phyloP scores from a whole-genome alignment of 2,113 vertebrate species.

The Silurus glanis region DNA sequence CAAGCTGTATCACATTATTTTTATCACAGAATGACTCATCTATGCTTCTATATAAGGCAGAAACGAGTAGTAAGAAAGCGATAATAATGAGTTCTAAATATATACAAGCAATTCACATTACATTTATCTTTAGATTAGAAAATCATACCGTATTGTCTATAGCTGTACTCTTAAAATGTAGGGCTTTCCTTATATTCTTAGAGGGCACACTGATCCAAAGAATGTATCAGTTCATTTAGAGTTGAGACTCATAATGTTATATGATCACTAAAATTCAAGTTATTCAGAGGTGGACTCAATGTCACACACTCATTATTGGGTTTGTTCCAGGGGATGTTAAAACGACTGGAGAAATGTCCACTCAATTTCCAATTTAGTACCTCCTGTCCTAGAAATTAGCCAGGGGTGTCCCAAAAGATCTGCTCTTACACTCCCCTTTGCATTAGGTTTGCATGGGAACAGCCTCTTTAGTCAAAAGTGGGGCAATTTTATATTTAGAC shows the following conservation, averaged over 20 bases:
- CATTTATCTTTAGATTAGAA: constrained; percentile 26
- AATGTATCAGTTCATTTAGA: not conserved
- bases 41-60: not conserved
- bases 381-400: constrained; percentile 81
- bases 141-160: too few species aligned
- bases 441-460: constrained; percentile 64
- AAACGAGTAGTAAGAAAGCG: not conserved
- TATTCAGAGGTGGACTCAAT: constrained; percentile 57
- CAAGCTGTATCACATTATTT: not conserved
- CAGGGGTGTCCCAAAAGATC: constrained; percentile 70
- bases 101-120: not conserved
- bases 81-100: not conserved
- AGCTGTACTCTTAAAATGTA: constrained; percentile 9
- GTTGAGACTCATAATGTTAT: not conserved
- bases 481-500: constrained; percentile 72
- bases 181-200: not conserved
- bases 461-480: constrained; percentile 67
- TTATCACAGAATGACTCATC: not conserved
- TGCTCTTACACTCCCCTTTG: constrained; percentile 69
- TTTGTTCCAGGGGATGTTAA: constrained; percentile 64
- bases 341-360: constrained; percentile 46
- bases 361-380: constrained; percentile 68
- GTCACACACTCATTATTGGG: constrained; percentile 64
- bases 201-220: not conserved
- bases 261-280: constrained; percentile 11